phyloP scores from a whole-genome alignment of 1,140 invertebrate genomes.

The Tetramorium parvispinum region DNA sequence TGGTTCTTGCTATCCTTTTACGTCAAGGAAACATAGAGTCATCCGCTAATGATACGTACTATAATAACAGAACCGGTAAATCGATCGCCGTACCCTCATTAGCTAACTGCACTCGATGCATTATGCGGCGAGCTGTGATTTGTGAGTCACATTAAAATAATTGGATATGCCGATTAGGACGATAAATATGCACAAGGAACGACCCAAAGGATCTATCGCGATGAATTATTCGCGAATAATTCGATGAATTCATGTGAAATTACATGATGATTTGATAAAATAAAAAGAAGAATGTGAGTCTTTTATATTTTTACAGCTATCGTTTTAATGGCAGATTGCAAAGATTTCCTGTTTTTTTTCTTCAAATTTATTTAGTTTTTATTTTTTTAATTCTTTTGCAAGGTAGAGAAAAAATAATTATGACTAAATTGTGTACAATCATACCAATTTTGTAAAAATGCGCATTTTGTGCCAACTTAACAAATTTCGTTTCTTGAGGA shows the following conservation, averaged over 20 bases:
- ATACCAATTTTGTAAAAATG: too few species aligned
- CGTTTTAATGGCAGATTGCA: neutral
- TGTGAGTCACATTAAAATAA: slow-evolving; percentile 28
- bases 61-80: neutral
- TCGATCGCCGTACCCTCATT: slow-evolving; percentile 35
- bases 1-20: neutral
- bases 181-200: slow-evolving; percentile 31
- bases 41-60: neutral
- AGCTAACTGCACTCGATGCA: slow-evolving; percentile 31
- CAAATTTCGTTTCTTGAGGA: neutral
- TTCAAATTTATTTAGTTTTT: too few species aligned
- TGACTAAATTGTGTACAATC: too few species aligned
- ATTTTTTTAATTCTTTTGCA: too few species aligned
- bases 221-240: neutral
- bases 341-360: neutral
- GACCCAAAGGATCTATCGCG: neutral
- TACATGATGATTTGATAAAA: neutral
- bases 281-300: neutral
- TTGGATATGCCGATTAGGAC: neutral
- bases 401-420: too few species aligned
- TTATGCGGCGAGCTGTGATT: slow-evolving; percentile 1
- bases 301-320: neutral
- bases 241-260: neutral
- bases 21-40: slow-evolving; percentile 3
- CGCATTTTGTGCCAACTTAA: too few species aligned